A percentile compares a stretch with the other conserved stretches of the same genome.
These are phyloP conservation scores for Campylorhamphus procurvoides DNA, from an alignment of 2,113 vertebrate species.

Conservation along the genomic window DNA sequence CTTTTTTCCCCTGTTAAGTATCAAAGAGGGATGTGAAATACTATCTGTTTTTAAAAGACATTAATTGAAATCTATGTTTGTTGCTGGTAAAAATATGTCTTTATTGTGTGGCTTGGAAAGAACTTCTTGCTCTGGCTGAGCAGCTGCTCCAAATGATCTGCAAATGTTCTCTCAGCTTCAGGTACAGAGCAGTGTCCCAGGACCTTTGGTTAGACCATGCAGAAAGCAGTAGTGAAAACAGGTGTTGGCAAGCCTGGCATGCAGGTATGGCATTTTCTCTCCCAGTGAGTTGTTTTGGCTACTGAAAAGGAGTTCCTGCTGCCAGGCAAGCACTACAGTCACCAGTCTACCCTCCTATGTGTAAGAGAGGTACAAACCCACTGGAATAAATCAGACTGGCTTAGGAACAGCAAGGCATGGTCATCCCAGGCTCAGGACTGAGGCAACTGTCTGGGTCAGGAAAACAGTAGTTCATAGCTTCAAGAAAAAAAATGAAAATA, in stretches of 20 bases:
- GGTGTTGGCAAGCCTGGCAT: not conserved
- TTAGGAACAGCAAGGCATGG: not conserved
- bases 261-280: not conserved
- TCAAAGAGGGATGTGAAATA: too few relatives aligned
- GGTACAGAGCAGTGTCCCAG: not conserved
- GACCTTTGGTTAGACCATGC: not conserved
- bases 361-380: not conserved
- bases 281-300: not conserved
- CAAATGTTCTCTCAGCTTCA: not conserved
- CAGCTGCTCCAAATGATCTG: not conserved
- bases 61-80: constrained; percentile 6
- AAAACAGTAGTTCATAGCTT: not conserved
- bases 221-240: not conserved
- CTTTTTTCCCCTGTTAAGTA: too few relatives aligned
- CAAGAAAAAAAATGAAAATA: not conserved
- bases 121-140: not conserved
- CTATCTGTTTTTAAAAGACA: constrained; percentile 39
- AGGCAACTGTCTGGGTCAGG: not conserved
- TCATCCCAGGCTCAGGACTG: not conserved
- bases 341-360: not conserved
- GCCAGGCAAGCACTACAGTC: not conserved
- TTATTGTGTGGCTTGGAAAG: not conserved
- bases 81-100: constrained; percentile 26
- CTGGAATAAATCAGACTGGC: not conserved
- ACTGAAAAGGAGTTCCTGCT: not conserved